These are phyloP conservation scores for Mormyrus proboscirostris DNA, from an alignment of 2,797 vertebrate species.

Conservation along the genomic window DNA sequence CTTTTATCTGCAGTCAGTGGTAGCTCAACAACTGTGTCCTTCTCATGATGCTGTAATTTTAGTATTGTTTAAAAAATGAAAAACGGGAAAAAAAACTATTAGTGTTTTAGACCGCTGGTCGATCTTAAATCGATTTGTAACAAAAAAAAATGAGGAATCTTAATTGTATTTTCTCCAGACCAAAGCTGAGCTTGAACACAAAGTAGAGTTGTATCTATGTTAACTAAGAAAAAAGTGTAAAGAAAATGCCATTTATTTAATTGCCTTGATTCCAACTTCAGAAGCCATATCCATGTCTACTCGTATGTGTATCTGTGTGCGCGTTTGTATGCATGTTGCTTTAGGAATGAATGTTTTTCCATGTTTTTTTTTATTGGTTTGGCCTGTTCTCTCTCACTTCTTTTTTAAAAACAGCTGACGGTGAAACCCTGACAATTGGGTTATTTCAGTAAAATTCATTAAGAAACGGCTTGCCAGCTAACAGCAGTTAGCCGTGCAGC, in stretches of 20 bases:
- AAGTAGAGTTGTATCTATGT: conserved; percentile 72
- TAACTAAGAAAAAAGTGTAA: conserved; percentile 62
- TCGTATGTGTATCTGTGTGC: conserved; percentile 31
- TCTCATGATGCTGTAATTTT: conserved; percentile 37
- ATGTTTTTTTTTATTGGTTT: conserved; percentile 2
- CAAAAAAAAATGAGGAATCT: conserved; percentile 50
- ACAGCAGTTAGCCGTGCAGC: neutral
- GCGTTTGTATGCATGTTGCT: conserved; percentile 43
- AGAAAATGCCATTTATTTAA: conserved; percentile 70
- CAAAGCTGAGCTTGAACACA: conserved; percentile 77
- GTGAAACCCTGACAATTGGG: neutral
- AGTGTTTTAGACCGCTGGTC: conserved; percentile 75
- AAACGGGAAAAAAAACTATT: conserved; percentile 37
- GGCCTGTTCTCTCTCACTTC: conserved; percentile 23
- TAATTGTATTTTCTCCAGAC: conserved; percentile 72
- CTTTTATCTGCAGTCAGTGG: conserved; percentile 62
- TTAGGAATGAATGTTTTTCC: conserved; percentile 16
- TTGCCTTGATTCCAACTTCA: conserved; percentile 68
- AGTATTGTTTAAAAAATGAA: conserved; percentile 61
- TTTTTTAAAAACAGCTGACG: neutral
- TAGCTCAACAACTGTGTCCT: conserved; percentile 65
- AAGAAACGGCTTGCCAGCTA: neutral
- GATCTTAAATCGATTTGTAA: conserved; percentile 74
- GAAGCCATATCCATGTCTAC: conserved; percentile 41
- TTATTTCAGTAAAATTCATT: neutral